Base-by-base conservation (phyloP, 2,797 vertebrate species). In the Nannoperca obscura region DNA sequence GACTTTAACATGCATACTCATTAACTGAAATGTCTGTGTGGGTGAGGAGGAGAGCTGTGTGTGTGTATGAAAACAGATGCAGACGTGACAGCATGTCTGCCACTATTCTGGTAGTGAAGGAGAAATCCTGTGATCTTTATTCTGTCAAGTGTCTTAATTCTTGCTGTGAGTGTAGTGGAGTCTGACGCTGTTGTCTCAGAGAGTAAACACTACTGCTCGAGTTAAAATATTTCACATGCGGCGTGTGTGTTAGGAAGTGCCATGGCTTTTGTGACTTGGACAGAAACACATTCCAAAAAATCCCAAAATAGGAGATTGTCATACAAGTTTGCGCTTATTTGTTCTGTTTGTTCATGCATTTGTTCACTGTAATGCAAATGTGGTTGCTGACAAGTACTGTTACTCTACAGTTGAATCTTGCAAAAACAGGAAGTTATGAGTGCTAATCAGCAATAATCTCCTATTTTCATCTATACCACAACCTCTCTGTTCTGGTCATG, bases 61-160 rank as follows among this genome's bases (percentile, higher is more conserved):
- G 32, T 46, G 49, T 17, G 24, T 54, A n/a, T 42, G n/a, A 14
- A 54, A 44, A 58, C n/a, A 42, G 10, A 38, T 42, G 66, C 71
- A 27, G 19, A 36, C 13, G 2, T 65, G 63, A 40, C 58, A 53
- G 36, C 44, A 15, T 20, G 15, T 47, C 50, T 36, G 53, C 19
- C n/a, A 38, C 53, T 63, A 2, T 47, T 47, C 17, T 57, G 30
- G 20, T 10, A 24, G 30, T 6, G 10, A 30, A 30, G 38, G 1
- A 53, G 8, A 71, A 40, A 62, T 36, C n/a, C 44, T 63, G 20
- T 42, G 32, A 49, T 66, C 40, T 69, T 42, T 40, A 15, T 42
- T 54, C n/a, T 59, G 50, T 72, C 53, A 72, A 64, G 34, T 32
- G 4, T 66, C 46, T 52, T 53, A 62, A 71, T 3, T 66, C 38